Conservation (phyloP, 2,888 invertebrate species). For the Drosophila anomelani region DNA sequence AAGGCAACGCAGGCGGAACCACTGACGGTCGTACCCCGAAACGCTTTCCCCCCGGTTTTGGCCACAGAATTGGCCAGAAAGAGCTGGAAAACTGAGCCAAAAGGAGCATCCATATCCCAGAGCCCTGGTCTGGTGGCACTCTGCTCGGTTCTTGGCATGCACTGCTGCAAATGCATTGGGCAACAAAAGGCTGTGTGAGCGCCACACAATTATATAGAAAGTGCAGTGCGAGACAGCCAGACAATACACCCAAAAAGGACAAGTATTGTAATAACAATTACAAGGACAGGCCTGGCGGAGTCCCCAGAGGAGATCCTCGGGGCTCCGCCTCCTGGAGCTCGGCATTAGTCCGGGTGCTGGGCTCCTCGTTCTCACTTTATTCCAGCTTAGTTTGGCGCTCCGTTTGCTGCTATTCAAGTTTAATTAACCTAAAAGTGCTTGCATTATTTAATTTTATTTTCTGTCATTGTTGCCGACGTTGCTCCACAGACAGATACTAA, state of each 20-base stretch:
- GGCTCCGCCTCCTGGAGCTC: not conserved
- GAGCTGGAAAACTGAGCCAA: conserved; percentile 3
- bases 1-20: conserved; percentile 37
- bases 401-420: conserved; percentile 75
- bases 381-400: conserved; percentile 56
- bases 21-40: conserved; percentile 33
- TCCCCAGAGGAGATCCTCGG: not conserved
- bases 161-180: conserved; percentile 47
- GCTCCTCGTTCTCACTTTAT: conserved; percentile 43
- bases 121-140: conserved; percentile 5
- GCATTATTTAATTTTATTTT: conserved; percentile 80
- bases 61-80: conserved; percentile 5
- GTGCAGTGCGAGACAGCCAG: conserved; percentile 65
- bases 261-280: conserved; percentile 78
- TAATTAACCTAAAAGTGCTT: conserved; percentile 81
- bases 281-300: conserved; percentile 50
- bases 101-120: conserved; percentile 22
- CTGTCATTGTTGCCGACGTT: conserved; percentile 41
- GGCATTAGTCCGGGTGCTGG: conserved; percentile 19
- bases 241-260: conserved; percentile 65
- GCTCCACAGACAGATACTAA: conserved; percentile 57
- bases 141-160: conserved; percentile 60
- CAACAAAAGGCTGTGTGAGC: conserved; percentile 44
- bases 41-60: conserved; percentile 5
- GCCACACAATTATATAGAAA: conserved; percentile 77